Evolutionary conservation across 2,888 invertebrate genomes (phyloP), one percentile per base, ranked within the genome.

Genomic region (Liopterus haemorrhoidalis): DNA sequence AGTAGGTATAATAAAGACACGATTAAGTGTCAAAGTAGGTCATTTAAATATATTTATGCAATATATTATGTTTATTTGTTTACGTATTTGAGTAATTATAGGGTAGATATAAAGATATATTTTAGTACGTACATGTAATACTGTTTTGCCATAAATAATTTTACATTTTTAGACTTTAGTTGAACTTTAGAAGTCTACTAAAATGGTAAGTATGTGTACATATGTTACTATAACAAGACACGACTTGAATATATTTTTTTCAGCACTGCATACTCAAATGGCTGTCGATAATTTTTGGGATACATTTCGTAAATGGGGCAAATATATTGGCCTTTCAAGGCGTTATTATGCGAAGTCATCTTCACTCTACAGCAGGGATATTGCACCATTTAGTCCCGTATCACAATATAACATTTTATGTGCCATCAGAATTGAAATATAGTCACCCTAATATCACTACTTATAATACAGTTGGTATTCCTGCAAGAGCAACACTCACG

Each of bases 351-450:
- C 31, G 27, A 8, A 45, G 45, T 16, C 32, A 39, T 45, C 33
- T 33, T 27, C 18, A 14, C 16, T n/a, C n/a, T n/a, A n/a, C n/a
- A n/a, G n/a, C n/a, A n/a, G n/a, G n/a, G n/a, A n/a, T n/a, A n/a
- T n/a, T n/a, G n/a, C n/a, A n/a, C n/a, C 18, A 32, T 4, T 19
- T 45, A 15, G 38, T 39, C 6, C 45, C 45, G 14, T 45, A 16
- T 33, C 45, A 45, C 27, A 25, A 45, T 14, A 32, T 45, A 18
- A 45, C 45, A 2, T 19, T 39, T 11, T 45, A 39, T 39, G 9
- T 33, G 19, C 33, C 32, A 25, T 11, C 16, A 1, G 20, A 28
- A 14, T 39, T 45, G 8, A 45, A 45, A 12, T 45, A 39, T 12
- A 45, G 19, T 14, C 16, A 30, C 11, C 33, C 45, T 4, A 45